phyloP scores from a whole-genome alignment of 1,140 invertebrate genomes.

The Pachyrhynchus sulphureomaculatus region DNA sequence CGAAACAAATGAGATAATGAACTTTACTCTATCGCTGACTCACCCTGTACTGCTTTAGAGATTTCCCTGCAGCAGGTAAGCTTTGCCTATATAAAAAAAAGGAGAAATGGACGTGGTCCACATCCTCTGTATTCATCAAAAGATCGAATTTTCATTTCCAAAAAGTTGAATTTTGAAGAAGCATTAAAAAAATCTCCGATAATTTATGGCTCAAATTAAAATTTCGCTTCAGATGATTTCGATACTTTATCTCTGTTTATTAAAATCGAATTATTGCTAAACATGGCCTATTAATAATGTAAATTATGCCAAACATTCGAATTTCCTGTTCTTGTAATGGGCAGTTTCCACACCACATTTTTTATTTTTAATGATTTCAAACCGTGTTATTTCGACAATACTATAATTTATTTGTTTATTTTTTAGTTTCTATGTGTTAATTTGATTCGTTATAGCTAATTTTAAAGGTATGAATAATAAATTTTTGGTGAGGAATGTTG shows the following conservation, averaged over 20 bases:
- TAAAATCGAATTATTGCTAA: conserved; percentile 8
- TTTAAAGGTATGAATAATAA: neutral
- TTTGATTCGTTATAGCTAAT: neutral
- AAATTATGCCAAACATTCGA: conserved; percentile 3
- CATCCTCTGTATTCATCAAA: too few relatives aligned
- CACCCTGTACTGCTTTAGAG: too few relatives aligned
- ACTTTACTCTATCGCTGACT: too few relatives aligned
- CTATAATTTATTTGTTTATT: neutral
- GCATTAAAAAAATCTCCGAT: too few relatives aligned
- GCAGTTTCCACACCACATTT: conserved; percentile 1
- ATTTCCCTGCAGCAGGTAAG: too few relatives aligned
- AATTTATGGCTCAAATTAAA: conserved; percentile 8
- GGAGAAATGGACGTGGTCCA: too few relatives aligned
- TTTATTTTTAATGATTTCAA: conserved; percentile 3
- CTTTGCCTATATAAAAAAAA: too few relatives aligned
- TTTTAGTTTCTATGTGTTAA: neutral
- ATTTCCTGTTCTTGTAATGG: conserved; percentile 3
- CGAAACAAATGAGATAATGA: too few relatives aligned
- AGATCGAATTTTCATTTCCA: too few relatives aligned
- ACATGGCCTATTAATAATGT: conserved; percentile 3
- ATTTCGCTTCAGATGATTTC: conserved; percentile 2
- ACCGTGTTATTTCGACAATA: neutral
- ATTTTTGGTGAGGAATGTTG: too few relatives aligned
- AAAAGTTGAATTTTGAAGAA: too few relatives aligned
- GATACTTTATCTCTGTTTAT: too few relatives aligned